A percentile compares a stretch with the other conserved stretches of the same genome.
These are phyloP conservation scores for Popillia japonica DNA, from an alignment of 1,140 invertebrate species.

Conservation along the genomic window DNA sequence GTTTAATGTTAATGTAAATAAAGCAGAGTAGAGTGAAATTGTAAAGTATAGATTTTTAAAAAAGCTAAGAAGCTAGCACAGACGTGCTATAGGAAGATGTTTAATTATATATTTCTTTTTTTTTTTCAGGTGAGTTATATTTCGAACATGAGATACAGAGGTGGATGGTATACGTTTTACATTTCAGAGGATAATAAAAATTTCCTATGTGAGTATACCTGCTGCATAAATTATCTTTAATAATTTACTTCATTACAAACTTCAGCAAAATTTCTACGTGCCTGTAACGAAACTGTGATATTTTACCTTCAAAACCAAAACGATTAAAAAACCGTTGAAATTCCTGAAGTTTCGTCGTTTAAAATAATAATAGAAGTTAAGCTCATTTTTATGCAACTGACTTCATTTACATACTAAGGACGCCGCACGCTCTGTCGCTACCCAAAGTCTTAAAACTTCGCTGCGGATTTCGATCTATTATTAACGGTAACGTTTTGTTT, in stretches of 20 bases:
- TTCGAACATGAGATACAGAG: background rate
- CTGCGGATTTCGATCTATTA: constrained; percentile 18
- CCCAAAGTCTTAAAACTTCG: background rate
- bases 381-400: background rate
- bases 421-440: background rate
- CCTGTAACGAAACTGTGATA: background rate
- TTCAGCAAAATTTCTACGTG: background rate
- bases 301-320: background rate
- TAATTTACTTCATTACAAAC: constrained; percentile 1
- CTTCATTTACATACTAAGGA: constrained; percentile 9
- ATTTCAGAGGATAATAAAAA: too few relatives aligned
- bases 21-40: too few relatives aligned
- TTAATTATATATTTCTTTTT: background rate
- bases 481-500: background rate
- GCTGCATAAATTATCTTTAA: background rate
- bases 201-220: background rate
- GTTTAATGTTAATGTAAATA: too few relatives aligned
- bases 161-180: background rate
- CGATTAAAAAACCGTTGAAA: background rate
- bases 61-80: too few relatives aligned
- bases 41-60: too few relatives aligned
- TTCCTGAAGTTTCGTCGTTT: constrained; percentile 10
- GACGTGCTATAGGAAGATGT: too few relatives aligned
- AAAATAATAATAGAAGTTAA: constrained; percentile 13
- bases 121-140: background rate